These are phyloP conservation scores for Danio jaintianensis DNA, from an alignment of 2,797 vertebrate species.

Conservation along the genomic window DNA sequence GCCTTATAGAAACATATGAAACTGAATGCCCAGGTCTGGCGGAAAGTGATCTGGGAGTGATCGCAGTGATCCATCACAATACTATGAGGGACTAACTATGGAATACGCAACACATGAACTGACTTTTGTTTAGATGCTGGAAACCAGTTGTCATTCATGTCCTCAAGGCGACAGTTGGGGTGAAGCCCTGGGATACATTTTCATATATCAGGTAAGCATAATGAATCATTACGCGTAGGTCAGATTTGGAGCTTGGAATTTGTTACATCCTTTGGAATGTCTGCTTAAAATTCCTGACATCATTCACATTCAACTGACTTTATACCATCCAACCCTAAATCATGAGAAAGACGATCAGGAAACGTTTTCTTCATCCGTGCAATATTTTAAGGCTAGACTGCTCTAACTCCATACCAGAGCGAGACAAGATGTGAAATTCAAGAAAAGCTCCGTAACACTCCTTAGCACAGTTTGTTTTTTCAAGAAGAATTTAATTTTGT, in stretches of 20 bases:
- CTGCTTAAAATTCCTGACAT: constrained; percentile 20
- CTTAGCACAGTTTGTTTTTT: constrained; percentile 32
- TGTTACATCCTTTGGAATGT: constrained; percentile 9
- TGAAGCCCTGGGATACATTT: neutral
- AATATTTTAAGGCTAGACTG: constrained; percentile 21
- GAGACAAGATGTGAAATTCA: neutral
- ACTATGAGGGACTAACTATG: neutral
- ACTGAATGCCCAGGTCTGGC: constrained; percentile 11
- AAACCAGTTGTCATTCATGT: constrained; percentile 33
- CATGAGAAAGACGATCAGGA: constrained; percentile 4
- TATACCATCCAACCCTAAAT: constrained; percentile 3
- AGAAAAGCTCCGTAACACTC: constrained; percentile 21
- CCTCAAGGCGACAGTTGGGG: neutral
- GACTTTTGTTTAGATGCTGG: constrained; percentile 12
- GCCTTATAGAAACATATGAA: constrained; percentile 21
- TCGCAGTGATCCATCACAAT: constrained; percentile 39
- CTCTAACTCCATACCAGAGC: neutral
- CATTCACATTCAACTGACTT: neutral
- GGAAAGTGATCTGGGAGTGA: constrained; percentile 40
- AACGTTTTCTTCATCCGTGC: constrained; percentile 7
- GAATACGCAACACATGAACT: constrained; percentile 13
- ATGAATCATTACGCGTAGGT: neutral
- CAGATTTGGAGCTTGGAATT: constrained; percentile 5
- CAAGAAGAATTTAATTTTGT: constrained; percentile 19
- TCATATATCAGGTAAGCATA: constrained; percentile 4